phyloP scores from a whole-genome alignment of 2,797 vertebrate species.

The Helarctos malayanus region DNA sequence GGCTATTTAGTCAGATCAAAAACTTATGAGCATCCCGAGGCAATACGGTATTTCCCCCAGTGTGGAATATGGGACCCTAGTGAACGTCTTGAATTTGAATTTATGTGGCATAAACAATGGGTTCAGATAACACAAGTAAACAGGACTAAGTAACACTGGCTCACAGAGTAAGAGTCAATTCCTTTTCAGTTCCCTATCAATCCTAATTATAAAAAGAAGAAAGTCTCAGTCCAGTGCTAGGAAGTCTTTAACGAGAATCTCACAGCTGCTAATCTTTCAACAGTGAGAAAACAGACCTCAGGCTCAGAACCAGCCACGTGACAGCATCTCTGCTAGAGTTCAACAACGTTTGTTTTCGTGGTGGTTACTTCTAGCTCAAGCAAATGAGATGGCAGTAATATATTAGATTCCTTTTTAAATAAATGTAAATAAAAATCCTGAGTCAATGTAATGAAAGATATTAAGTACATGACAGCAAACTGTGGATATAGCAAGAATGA shows the following conservation, averaged over 20 bases:
- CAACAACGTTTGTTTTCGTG: background rate
- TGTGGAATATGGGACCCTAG: background rate
- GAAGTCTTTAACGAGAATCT: background rate
- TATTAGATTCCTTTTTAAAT: background rate
- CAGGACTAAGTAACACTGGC: background rate
- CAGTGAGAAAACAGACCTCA: background rate
- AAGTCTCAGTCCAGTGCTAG: background rate
- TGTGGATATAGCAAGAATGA: background rate
- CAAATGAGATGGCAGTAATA: background rate
- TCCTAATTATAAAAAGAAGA: background rate
- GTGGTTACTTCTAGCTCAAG: background rate
- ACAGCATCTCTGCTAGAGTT: background rate
- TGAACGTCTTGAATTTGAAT: background rate
- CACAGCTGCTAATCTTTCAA: background rate
- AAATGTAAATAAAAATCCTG: background rate
- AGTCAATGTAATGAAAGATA: background rate
- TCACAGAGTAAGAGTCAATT: background rate
- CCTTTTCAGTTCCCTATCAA: background rate
- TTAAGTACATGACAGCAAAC: background rate
- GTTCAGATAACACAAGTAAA: background rate
- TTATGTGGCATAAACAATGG: background rate
- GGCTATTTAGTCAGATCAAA: background rate
- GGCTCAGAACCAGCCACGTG: background rate
- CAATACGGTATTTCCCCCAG: background rate
- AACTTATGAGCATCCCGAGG: background rate